Evolutionary conservation across 2,113 vertebrate genomes (phyloP).

Genomic region (Tringa solitaria): DNA sequence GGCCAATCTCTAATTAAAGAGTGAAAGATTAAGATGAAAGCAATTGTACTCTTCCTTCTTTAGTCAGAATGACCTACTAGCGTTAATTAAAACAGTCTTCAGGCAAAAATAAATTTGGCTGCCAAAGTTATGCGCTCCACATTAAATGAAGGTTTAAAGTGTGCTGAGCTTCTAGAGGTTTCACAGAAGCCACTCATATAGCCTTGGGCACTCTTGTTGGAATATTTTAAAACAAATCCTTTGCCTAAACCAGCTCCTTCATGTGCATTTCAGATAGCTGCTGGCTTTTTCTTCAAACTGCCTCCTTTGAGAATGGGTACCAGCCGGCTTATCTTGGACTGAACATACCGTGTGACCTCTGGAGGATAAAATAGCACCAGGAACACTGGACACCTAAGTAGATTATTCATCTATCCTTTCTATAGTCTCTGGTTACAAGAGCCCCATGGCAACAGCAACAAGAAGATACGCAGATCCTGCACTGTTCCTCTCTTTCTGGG

Average conservation of each 20-base stretch:
- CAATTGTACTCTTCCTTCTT: slow-evolving; percentile 19
- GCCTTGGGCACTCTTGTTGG: not conserved
- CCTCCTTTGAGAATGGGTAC: not conserved
- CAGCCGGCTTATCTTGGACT: not conserved
- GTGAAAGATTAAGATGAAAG: slow-evolving; percentile 56
- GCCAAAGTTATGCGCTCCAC: not conserved
- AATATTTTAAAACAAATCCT: slow-evolving; percentile 23
- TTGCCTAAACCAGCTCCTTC: not conserved
- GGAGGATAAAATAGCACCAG: slow-evolving; percentile 16
- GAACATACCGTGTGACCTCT: not conserved
- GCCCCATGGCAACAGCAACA: not conserved
- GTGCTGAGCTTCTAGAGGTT: slow-evolving; percentile 3
- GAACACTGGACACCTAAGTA: slow-evolving; percentile 22
- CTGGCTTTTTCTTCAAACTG: not conserved
- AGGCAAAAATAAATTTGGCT: slow-evolving; percentile 39
- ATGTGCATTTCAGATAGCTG: not conserved
- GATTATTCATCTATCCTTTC: slow-evolving; percentile 34
- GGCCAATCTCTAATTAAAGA: slow-evolving; percentile 54
- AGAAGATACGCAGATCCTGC: not conserved
- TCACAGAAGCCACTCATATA: not conserved
- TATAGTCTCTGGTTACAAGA: slow-evolving; percentile 38
- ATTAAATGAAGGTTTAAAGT: slow-evolving; percentile 33
- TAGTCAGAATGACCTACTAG: slow-evolving; percentile 31
- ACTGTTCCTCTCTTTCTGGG: not conserved
- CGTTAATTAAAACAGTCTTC: slow-evolving; percentile 30